Evolutionary conservation across 2,113 vertebrate species (phyloP).

Genomic region (Cathartes aura): DNA sequence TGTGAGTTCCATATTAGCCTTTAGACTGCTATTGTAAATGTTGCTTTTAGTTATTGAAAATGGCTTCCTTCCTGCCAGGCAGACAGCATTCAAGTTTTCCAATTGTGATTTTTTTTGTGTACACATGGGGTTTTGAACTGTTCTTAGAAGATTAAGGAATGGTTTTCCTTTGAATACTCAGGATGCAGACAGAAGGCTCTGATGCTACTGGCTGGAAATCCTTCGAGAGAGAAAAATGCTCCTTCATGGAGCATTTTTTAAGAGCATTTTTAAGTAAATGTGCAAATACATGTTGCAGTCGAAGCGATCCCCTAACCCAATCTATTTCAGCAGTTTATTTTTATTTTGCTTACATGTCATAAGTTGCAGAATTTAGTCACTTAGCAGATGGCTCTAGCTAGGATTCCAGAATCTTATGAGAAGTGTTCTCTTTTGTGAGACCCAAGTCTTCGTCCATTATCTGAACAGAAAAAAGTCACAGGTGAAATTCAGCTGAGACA

Average conservation of each 20-base stretch:
- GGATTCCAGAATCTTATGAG: neutral
- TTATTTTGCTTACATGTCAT: neutral
- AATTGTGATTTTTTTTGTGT: constrained; percentile 20
- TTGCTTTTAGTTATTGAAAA: constrained; percentile 53
- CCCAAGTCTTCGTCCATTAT: neutral
- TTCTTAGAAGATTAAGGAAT: constrained; percentile 42
- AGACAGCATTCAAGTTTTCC: constrained; percentile 55
- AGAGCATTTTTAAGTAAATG: neutral
- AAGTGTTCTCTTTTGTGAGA: neutral
- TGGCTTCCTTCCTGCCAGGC: constrained; percentile 32
- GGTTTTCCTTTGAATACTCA: constrained; percentile 16
- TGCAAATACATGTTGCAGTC: neutral
- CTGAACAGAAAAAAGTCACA: neutral
- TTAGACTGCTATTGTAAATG: constrained; percentile 56
- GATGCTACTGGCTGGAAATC: constrained; percentile 21
- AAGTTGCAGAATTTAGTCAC: neutral
- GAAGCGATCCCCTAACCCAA: accelerated
- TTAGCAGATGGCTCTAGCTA: neutral
- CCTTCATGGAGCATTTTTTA: neutral
- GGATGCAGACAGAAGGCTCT: constrained; percentile 5
- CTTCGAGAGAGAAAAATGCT: neutral
- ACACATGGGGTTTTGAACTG: neutral
- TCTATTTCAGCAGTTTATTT: neutral
- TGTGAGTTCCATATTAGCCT: constrained; percentile 62
- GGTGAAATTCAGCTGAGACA: neutral